Evolutionary conservation across 1,140 invertebrate genomes (phyloP), one percentile per base, ranked within the genome.

Genomic region (Diorhabda sublineata): DNA sequence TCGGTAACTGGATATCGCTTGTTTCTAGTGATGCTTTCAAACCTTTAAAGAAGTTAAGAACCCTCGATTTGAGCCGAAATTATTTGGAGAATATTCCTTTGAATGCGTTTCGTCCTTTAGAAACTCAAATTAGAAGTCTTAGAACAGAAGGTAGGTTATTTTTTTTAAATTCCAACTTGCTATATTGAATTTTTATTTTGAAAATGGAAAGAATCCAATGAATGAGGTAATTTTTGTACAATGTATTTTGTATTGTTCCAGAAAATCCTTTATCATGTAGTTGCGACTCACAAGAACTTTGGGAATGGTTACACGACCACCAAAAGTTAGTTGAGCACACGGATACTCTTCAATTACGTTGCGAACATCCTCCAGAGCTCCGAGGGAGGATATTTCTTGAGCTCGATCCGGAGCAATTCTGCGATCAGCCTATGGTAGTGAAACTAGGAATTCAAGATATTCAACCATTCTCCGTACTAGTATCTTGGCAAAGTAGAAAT

Each of bases 401-500:
- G 67, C 83, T 95, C 73, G 88, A 91, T 75, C 89, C 92, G 5
- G 88, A 89, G 69, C 87, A 89, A 75, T 91, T 96, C 76, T 96
- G 93, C 78, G 89, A 92, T 67, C 85, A 89, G 63, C 92, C 92
- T 4, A 82, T 94, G 71, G 88, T 95, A 70, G 83, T 91, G 58
- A 90, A 91, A 79, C 84, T 96, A 42, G 91, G 91, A 68, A 92
- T 95, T 72, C 90, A 93, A 82, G 92, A 95, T 79, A 91, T 95
- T 45, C 92, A 94, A 81, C 92, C 92, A 2, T 92, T 91, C 81
- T 92, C 91, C n/a, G 89, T 95, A 45, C 83, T 93, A 64, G 91
- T 95, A 8, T 91, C 92, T 64, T 96, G 94, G 94, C 91, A 95
- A 79, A 92, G 92, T 73, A 86, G 93, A 73, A 95, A 96, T 83